phyloP scores from a whole-genome alignment of 2,888 invertebrate genomes.

The Automeris io region DNA sequence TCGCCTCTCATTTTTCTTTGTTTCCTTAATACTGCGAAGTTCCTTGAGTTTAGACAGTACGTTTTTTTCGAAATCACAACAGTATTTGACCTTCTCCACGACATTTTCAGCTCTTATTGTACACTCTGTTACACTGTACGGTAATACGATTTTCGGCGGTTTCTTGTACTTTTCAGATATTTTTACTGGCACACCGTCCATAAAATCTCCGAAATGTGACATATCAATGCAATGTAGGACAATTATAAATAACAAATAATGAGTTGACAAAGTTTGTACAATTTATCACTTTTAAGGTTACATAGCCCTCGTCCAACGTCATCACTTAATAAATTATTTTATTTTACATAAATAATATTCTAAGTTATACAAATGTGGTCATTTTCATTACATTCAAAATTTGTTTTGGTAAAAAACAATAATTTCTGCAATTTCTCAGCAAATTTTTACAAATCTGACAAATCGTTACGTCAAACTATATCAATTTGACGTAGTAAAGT shows the following conservation, averaged over 20 bases:
- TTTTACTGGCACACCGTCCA: slow-evolving; percentile 92
- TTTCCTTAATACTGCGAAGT: slow-evolving; percentile 81
- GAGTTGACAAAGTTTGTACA: slow-evolving; percentile 65
- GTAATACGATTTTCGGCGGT: slow-evolving; percentile 79
- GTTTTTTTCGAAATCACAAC: slow-evolving; percentile 81
- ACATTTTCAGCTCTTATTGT: slow-evolving; percentile 52
- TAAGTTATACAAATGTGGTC: neutral
- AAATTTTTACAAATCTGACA: slow-evolving; percentile 4
- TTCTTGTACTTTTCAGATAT: slow-evolving; percentile 92
- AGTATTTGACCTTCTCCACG: slow-evolving; percentile 75
- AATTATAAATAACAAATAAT: slow-evolving; percentile 54
- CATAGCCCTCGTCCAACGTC: slow-evolving; percentile 64
- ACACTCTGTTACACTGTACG: slow-evolving; percentile 56
- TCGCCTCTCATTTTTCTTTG: slow-evolving; percentile 78
- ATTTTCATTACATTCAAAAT: slow-evolving; percentile 14
- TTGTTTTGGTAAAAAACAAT: neutral
- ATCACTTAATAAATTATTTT: slow-evolving; percentile 44
- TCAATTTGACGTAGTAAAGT: neutral
- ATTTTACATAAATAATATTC: slow-evolving; percentile 5
- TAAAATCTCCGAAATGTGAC: slow-evolving; percentile 78
- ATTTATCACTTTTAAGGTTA: slow-evolving; percentile 68
- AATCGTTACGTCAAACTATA: slow-evolving; percentile 1
- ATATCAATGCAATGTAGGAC: slow-evolving; percentile 46
- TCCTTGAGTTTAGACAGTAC: slow-evolving; percentile 84
- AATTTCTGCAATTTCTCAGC: slow-evolving; percentile 5